A percentile compares a stretch with the other conserved stretches of the same genome.
These are phyloP conservation scores for Todus mexicanus DNA, from an alignment of 2,797 vertebrate genomes.

Conservation along the genomic window DNA sequence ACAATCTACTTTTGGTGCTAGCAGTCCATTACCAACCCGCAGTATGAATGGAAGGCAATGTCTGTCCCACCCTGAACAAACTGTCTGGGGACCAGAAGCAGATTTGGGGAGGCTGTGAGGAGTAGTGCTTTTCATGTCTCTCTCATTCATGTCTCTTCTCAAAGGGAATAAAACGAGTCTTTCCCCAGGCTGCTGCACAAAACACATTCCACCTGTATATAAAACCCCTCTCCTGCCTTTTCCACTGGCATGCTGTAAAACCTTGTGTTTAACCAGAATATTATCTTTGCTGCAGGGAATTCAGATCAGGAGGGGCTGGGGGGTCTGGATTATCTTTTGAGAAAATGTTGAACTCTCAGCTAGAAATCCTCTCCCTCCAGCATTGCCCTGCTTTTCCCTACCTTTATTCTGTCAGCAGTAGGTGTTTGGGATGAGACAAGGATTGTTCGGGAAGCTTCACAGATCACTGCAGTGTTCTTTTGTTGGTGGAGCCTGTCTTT, in stretches of 20 bases:
- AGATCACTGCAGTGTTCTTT: background rate
- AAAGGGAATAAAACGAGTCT: background rate
- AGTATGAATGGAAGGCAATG: background rate
- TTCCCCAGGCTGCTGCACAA: background rate
- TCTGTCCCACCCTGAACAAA: background rate
- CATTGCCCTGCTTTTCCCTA: background rate
- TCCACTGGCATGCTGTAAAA: background rate
- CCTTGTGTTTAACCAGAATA: background rate
- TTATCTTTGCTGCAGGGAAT: background rate
- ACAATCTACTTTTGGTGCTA: background rate
- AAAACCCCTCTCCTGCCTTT: background rate
- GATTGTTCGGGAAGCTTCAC: background rate
- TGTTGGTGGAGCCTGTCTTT: background rate
- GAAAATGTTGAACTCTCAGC: background rate
- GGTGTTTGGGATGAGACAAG: background rate
- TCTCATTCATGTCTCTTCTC: background rate
- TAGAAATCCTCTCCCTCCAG: background rate
- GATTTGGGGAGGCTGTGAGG: background rate
- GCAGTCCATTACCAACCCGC: background rate
- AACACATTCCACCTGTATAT: background rate
- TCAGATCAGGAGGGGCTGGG: background rate
- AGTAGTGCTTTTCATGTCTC: background rate
- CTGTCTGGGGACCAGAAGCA: background rate
- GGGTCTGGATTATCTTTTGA: background rate
- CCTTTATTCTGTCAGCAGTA: background rate